Conservation (phyloP, 2,113 vertebrate species). For the Varanus salvator region DNA sequence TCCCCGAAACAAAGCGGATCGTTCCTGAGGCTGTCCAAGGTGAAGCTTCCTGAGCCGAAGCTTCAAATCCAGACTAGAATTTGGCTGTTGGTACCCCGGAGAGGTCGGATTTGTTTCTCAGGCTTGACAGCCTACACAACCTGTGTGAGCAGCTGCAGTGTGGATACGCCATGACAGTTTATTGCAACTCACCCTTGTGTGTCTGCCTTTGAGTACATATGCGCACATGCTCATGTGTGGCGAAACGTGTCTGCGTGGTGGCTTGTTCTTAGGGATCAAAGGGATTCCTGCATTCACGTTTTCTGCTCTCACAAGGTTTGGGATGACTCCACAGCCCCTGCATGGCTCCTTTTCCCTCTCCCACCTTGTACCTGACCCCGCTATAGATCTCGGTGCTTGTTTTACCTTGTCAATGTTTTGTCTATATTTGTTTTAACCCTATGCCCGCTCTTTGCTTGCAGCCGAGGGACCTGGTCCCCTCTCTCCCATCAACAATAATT, state of each 20-base stretch:
- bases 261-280: background rate
- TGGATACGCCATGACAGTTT: no score
- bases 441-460: slow-evolving; percentile 63
- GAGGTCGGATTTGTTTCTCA: no score
- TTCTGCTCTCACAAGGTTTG: slow-evolving; percentile 3
- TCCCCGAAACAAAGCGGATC: background rate
- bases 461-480: slow-evolving; percentile 72
- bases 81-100: no score
- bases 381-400: slow-evolving; percentile 42
- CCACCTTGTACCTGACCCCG: slow-evolving; percentile 27
- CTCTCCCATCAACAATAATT: slow-evolving; percentile 81
- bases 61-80: no score
- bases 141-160: no score
- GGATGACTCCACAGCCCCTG: slow-evolving; percentile 1
- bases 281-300: background rate
- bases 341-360: background rate
- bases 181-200: no score
- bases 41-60: no score
- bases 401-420: slow-evolving; percentile 60
- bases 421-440: slow-evolving; percentile 69
- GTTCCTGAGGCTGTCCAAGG: no score
- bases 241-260: background rate
- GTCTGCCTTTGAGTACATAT: no score
- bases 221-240: no score
- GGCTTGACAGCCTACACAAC: no score